phyloP scores from a whole-genome alignment of 53 echinoderm and acorn worm species.

The Apostichopus leukothele region DNA sequence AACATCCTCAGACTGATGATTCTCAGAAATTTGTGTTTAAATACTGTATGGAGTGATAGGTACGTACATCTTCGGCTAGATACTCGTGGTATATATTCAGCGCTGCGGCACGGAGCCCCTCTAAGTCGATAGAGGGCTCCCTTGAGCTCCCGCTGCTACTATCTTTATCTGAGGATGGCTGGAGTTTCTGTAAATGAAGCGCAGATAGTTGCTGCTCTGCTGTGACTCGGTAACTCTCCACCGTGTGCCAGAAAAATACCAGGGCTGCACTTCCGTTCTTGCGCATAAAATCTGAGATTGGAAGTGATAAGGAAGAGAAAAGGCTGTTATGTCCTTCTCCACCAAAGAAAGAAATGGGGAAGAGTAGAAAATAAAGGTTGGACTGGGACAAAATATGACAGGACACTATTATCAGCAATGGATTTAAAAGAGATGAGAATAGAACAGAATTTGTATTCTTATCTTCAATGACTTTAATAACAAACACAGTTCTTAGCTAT shows the following conservation, averaged over 20 bases:
- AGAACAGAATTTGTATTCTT: too few species aligned
- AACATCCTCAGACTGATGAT: too few species aligned
- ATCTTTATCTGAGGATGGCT: slow-evolving; percentile 57
- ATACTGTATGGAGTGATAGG: too few species aligned
- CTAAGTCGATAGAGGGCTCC: slow-evolving; percentile 61
- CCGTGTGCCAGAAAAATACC: slow-evolving; percentile 95
- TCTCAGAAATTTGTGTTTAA: too few species aligned
- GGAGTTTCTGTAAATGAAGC: slow-evolving; percentile 72
- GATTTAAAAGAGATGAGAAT: too few species aligned
- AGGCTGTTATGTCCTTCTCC: background rate
- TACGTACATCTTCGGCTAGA: slow-evolving; percentile 86
- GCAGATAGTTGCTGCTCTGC: slow-evolving; percentile 95
- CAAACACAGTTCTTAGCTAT: too few species aligned
- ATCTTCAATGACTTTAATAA: too few species aligned
- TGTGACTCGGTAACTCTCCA: slow-evolving; percentile 88
- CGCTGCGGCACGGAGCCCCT: slow-evolving; percentile 82
- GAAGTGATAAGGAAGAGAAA: background rate
- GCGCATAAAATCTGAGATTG: slow-evolving; percentile 84
- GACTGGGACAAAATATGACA: background rate
- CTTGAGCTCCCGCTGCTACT: slow-evolving; percentile 53
- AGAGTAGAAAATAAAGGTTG: background rate
- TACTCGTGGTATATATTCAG: slow-evolving; percentile 91
- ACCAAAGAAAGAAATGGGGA: too few species aligned
- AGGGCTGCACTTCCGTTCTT: slow-evolving; percentile 73
- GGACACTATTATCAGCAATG: too few species aligned